phyloP scores from a whole-genome alignment of 2,797 vertebrate genomes.

The Tragopan temminckii region DNA sequence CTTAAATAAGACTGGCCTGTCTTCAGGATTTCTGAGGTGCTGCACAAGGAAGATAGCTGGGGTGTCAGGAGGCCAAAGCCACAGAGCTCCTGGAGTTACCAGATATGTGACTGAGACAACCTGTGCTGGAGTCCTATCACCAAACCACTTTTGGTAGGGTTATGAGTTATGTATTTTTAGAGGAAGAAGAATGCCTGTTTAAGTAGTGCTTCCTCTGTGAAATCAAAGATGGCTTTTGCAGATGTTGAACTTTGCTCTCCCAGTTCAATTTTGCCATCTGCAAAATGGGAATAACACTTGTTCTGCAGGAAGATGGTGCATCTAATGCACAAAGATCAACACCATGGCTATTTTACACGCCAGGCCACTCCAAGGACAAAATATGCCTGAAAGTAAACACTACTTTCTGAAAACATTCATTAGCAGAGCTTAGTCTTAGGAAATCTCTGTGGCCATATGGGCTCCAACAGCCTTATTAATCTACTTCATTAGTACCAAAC shows the following conservation, averaged over 20 bases:
- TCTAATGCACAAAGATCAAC: neutral
- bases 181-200: too few relatives aligned
- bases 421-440: conserved; percentile 19
- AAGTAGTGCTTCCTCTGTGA: neutral
- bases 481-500: conserved; percentile 33
- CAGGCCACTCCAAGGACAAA: neutral
- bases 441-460: conserved; percentile 20
- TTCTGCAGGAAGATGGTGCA: neutral
- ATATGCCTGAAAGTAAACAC: neutral
- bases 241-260: neutral
- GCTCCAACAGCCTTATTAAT: conserved; percentile 14
- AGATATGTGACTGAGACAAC: accelerated
- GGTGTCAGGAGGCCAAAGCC: neutral
- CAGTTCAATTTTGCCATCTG: neutral
- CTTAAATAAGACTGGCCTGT: neutral
- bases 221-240: neutral
- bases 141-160: neutral
- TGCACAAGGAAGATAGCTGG: neutral
- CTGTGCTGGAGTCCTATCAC: neutral
- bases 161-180: neutral
- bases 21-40: neutral
- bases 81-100: neutral
- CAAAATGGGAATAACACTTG: neutral
- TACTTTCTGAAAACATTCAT: conserved; percentile 9
- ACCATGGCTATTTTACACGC: accelerated